A percentile compares a stretch with the other conserved stretches of the same genome.
These are phyloP conservation scores for Tetramorium simillimum DNA, from an alignment of 1,140 invertebrate species.

Conservation along the genomic window DNA sequence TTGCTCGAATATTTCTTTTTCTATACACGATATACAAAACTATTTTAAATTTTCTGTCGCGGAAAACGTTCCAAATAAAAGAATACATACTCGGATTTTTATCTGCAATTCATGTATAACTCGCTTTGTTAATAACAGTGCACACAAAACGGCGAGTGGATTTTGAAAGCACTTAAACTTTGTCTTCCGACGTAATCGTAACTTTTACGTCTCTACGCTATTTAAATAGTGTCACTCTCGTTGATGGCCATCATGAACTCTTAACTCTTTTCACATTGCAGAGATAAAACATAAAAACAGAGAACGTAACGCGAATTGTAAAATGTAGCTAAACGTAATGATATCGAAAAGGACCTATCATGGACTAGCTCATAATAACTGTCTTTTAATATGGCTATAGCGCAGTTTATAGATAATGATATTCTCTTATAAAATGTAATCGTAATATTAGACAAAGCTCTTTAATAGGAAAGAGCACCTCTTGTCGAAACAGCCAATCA, in stretches of 20 bases:
- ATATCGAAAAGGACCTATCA: neutral
- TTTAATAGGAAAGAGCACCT: conserved; percentile 33
- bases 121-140: conserved; percentile 15
- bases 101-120: neutral
- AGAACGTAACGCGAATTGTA: neutral
- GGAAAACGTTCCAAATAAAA: neutral
- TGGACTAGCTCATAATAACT: neutral
- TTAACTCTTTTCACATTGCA: neutral
- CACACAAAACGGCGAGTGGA: neutral
- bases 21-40: neutral
- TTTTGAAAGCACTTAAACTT: conserved; percentile 42
- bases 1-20: neutral
- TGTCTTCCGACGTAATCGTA: neutral
- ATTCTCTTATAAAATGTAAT: neutral
- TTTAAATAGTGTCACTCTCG: conserved; percentile 18
- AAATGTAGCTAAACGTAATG: neutral
- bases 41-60: neutral
- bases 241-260: neutral
- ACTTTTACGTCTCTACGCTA: conserved; percentile 7
- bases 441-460: conserved; percentile 26
- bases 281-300: conserved; percentile 8
- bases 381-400: neutral
- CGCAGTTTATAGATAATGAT: neutral
- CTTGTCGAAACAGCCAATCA: conserved; percentile 24
- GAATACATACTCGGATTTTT: neutral